These are phyloP conservation scores for Xanthorhoe designata DNA, from an alignment of 2,888 invertebrate genomes.

Conservation along the genomic window DNA sequence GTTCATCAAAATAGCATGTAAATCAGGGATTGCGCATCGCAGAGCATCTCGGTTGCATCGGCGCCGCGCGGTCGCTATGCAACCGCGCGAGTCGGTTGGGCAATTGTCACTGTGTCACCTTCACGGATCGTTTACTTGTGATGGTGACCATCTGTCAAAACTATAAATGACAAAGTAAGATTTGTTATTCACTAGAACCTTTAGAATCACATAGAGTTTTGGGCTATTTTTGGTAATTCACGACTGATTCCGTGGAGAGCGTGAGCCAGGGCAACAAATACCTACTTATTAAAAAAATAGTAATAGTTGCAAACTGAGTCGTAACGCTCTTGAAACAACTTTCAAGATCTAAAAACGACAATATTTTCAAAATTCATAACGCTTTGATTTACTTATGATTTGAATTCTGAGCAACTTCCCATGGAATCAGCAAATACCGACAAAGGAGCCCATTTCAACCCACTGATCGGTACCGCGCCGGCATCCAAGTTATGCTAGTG, in stretches of 20 bases:
- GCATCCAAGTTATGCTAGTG: constrained; percentile 78
- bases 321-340: neutral
- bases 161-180: neutral
- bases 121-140: constrained; percentile 51
- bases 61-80: constrained; percentile 41
- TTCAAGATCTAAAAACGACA: no score
- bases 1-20: constrained; percentile 26
- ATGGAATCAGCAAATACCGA: constrained; percentile 17
- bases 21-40: constrained; percentile 23
- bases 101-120: constrained; percentile 67
- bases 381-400: neutral
- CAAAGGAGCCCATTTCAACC: constrained; percentile 42
- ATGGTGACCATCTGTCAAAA: constrained; percentile 13
- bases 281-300: no score
- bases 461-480: constrained; percentile 59
- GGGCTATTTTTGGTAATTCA: no score
- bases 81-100: constrained; percentile 55
- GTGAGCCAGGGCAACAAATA: no score
- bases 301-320: neutral
- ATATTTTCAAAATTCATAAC: neutral
- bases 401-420: constrained; percentile 11
- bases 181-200: neutral
- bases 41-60: constrained; percentile 20
- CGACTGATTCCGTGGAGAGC: no score
- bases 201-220: no score